A percentile compares a stretch with the other conserved stretches of the same genome.
These are phyloP conservation scores for Parazoanthus darwini DNA, from an alignment of 92 coral and sea anemone species.

Conservation along the genomic window DNA sequence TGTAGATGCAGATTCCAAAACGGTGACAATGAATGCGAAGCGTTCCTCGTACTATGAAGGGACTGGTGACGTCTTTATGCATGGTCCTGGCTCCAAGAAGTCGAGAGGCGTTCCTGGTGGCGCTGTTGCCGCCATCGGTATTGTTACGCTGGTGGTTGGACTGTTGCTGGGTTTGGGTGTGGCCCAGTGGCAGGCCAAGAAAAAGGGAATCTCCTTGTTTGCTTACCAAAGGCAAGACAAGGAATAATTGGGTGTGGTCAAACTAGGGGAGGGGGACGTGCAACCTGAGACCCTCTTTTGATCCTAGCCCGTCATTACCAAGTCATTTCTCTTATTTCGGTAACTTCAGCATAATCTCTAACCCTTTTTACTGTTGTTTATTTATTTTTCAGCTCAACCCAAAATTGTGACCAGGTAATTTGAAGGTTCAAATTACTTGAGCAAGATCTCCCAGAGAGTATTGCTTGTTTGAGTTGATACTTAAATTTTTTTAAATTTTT, in stretches of 20 bases:
- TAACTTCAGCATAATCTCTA: background rate
- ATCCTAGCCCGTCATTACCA: background rate
- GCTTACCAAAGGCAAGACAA: conserved; percentile 26
- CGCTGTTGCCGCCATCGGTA: conserved; percentile 25
- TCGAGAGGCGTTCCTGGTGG: conserved; percentile 35
- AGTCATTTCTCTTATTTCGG: background rate
- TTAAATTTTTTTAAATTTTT: no score
- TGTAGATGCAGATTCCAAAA: background rate
- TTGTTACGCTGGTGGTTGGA: conserved; percentile 21
- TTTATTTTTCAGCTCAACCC: background rate
- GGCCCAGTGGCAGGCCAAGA: conserved; percentile 44
- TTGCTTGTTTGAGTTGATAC: background rate
- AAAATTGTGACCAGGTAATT: no score
- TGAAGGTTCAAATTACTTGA: background rate
- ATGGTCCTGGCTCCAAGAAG: background rate
- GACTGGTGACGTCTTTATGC: background rate
- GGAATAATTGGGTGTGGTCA: background rate
- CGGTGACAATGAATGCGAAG: background rate
- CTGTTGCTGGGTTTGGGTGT: conserved; percentile 25
- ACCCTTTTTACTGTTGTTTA: background rate
- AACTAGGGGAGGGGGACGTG: background rate
- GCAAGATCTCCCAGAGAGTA: background rate
- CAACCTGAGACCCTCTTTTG: background rate
- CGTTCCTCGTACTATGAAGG: conserved; percentile 31
- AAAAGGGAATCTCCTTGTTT: conserved; percentile 25